These are phyloP conservation scores for Rosalia funebris DNA, from an alignment of 2,888 invertebrate species.

Conservation along the genomic window DNA sequence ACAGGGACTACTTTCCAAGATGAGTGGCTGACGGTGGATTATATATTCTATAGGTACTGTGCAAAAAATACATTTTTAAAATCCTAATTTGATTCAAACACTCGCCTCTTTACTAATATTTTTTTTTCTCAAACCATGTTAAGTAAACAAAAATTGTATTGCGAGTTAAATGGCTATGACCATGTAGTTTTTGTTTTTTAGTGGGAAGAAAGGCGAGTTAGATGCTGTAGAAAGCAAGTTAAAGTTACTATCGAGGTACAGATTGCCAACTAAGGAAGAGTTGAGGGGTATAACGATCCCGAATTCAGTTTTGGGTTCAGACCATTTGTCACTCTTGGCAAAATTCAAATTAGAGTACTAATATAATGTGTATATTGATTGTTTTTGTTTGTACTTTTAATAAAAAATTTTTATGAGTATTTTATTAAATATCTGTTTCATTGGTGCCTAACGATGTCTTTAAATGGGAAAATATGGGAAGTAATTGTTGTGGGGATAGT, in stretches of 20 bases:
- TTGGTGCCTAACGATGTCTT: too few relatives aligned
- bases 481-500: too few relatives aligned
- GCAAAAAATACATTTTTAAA: not conserved
- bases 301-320: conserved; percentile 79
- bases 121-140: too few relatives aligned
- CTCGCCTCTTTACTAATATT: too few relatives aligned
- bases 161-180: too few relatives aligned
- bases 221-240: too few relatives aligned
- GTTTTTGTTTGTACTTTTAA: conserved; percentile 6
- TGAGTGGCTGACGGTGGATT: conserved; percentile 85
- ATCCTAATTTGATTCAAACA: conserved; percentile 1
- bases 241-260: conserved; percentile 71
- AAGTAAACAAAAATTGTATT: too few relatives aligned
- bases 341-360: conserved; percentile 70
- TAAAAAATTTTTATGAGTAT: not conserved
- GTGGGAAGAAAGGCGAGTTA: too few relatives aligned
- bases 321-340: conserved; percentile 85
- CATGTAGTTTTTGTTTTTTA: too few relatives aligned
- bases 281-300: conserved; percentile 73
- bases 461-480: too few relatives aligned
- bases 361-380: conserved; percentile 6
- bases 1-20: conserved; percentile 84
- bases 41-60: conserved; percentile 84
- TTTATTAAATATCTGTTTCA: not conserved
- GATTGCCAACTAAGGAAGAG: conserved; percentile 69